These are phyloP conservation scores for Zelleria hepariella DNA, from an alignment of 2,888 invertebrate genomes.

Conservation along the genomic window DNA sequence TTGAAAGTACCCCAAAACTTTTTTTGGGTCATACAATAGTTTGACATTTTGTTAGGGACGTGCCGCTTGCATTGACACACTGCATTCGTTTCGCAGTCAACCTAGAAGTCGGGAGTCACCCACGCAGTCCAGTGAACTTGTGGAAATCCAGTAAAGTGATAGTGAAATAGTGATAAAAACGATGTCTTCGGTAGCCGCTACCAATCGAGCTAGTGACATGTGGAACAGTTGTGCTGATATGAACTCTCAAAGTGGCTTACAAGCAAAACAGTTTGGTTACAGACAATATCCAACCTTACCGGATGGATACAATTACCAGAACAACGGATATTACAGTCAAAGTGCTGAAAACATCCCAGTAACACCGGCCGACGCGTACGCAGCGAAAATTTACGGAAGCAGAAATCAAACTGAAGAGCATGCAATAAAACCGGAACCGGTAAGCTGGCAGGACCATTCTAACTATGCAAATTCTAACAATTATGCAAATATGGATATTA, in stretches of 20 bases:
- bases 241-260: slow-evolving; percentile 39
- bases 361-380: slow-evolving; percentile 25
- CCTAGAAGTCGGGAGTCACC: slow-evolving; percentile 52
- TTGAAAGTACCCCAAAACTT: slow-evolving; percentile 67
- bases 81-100: slow-evolving; percentile 65
- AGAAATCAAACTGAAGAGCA: slow-evolving; percentile 23
- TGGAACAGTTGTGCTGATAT: slow-evolving; percentile 50
- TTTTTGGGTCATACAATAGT: slow-evolving; percentile 71
- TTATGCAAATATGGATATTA: slow-evolving; percentile 38
- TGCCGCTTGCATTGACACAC: slow-evolving; percentile 55
- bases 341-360: slow-evolving; percentile 32
- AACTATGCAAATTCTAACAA: slow-evolving; percentile 25
- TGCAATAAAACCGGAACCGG: slow-evolving; percentile 46
- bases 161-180: slow-evolving; percentile 16
- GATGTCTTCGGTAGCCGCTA: slow-evolving; percentile 51
- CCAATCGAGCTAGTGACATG: slow-evolving; percentile 55
- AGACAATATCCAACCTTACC: slow-evolving; percentile 37
- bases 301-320: slow-evolving; percentile 41
- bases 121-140: slow-evolving; percentile 46
- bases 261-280: slow-evolving; percentile 35
- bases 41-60: slow-evolving; percentile 67
- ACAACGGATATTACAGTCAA: slow-evolving; percentile 33
- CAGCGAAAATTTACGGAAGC: slow-evolving; percentile 27
- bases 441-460: slow-evolving; percentile 36
- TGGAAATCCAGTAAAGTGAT: slow-evolving; percentile 26